phyloP scores from a whole-genome alignment of 2,113 vertebrate species.

The Polyodon spathula region DNA sequence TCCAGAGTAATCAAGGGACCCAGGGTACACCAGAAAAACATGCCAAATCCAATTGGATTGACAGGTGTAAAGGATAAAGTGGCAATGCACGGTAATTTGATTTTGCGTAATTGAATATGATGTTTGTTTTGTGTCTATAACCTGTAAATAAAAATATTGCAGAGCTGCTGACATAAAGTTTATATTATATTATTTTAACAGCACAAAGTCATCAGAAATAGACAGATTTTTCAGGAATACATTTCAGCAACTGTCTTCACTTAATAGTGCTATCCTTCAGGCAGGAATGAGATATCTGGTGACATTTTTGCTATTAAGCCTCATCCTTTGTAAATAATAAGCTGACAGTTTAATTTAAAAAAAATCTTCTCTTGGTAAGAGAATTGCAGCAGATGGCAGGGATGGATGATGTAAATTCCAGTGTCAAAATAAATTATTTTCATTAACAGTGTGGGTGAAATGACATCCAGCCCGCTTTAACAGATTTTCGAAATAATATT shows the following conservation, averaged over 20 bases:
- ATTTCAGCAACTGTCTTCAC: constrained; percentile 2
- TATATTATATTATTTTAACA: too few relatives aligned
- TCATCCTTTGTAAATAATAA: constrained; percentile 6
- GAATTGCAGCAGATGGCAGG: background rate
- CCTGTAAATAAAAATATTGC: too few relatives aligned
- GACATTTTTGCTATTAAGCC: constrained; percentile 9
- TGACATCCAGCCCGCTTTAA: background rate
- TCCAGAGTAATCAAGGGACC: too few relatives aligned
- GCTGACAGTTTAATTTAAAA: constrained; percentile 5
- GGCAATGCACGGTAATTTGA: too few relatives aligned
- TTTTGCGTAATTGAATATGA: too few relatives aligned
- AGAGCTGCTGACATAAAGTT: too few relatives aligned
- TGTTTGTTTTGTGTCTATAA: too few relatives aligned
- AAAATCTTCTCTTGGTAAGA: background rate
- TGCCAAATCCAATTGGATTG: too few relatives aligned
- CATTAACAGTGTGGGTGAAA: background rate
- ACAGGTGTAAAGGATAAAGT: too few relatives aligned
- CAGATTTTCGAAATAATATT: constrained; percentile 1
- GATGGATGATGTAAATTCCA: background rate
- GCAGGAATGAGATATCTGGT: constrained; percentile 4
- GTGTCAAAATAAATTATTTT: too few relatives aligned
- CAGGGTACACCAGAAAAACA: too few relatives aligned
- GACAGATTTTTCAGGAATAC: background rate
- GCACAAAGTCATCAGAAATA: too few relatives aligned
- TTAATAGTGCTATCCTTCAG: constrained; percentile 6